Conservation (phyloP, 2,797 vertebrate species). For the Hypotaenidia okinawae region DNA sequence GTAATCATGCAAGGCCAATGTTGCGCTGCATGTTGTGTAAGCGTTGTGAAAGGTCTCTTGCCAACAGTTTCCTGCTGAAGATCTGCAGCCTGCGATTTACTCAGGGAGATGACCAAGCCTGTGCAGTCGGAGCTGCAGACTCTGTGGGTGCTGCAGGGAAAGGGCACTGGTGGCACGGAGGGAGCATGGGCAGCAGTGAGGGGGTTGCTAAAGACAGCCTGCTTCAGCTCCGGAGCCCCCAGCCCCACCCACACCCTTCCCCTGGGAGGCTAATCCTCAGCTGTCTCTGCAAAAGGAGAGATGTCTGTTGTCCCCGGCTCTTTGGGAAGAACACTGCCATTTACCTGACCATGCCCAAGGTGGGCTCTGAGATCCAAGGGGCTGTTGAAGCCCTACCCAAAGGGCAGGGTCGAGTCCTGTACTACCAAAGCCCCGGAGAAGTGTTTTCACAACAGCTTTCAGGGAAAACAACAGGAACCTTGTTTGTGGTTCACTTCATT, state of each 20-base stretch:
- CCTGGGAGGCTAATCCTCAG: not conserved
- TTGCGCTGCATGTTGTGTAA: not conserved
- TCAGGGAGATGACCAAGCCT: not conserved
- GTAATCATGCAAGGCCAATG: not conserved
- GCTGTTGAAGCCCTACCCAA: no score
- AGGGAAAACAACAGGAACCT: not conserved
- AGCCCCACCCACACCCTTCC: not conserved
- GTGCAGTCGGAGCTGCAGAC: not conserved
- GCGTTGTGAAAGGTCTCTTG: not conserved
- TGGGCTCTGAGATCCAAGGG: no score
- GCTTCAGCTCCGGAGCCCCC: not conserved
- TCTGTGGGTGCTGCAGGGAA: not conserved
- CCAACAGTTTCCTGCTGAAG: conserved; percentile 18
- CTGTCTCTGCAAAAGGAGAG: not conserved
- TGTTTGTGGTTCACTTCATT: not conserved
- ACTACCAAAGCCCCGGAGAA: not conserved
- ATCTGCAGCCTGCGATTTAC: not conserved
- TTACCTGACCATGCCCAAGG: no score
- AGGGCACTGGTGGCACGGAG: not conserved
- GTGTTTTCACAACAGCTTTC: not conserved
- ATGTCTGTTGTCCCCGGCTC: not conserved
- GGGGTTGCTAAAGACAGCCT: not conserved
- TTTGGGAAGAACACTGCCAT: not conserved
- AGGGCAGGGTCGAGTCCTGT: not conserved
- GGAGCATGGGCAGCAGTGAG: rapidly evolving